phyloP scores from a whole-genome alignment of 2,797 vertebrate species.

The Gymnoscopelus braueri region DNA sequence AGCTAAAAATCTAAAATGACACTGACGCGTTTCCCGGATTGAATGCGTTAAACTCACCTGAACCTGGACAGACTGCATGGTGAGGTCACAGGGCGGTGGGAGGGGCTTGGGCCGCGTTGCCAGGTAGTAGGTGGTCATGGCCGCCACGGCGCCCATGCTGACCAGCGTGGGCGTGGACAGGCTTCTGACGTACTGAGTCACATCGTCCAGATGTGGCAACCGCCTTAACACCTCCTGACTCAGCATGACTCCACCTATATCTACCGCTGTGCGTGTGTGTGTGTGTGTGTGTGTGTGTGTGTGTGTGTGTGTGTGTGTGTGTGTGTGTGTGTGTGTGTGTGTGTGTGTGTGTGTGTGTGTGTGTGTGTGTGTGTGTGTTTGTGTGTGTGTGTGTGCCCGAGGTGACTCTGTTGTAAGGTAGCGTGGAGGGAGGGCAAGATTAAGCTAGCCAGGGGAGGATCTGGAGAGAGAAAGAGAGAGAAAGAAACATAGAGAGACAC shows the following conservation, averaged over 20 bases:
- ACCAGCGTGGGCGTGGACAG: conserved; percentile 87
- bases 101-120: conserved; percentile 88
- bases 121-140: conserved; percentile 89
- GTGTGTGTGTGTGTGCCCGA: background rate
- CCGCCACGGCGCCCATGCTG: conserved; percentile 88
- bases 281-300: background rate
- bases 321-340: background rate
- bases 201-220: conserved; percentile 85
- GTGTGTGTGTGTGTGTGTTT: background rate
- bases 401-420: background rate
- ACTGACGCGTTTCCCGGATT: too few relatives aligned
- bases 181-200: conserved; percentile 85
- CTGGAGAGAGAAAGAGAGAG: conserved; percentile 18
- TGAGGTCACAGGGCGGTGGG: conserved; percentile 85
- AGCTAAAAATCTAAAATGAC: too few relatives aligned
- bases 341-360: background rate
- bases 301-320: background rate
- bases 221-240: conserved; percentile 85
- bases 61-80: conserved; percentile 89
- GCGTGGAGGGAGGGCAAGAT: conserved; percentile 15
- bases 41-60: conserved; percentile 78
- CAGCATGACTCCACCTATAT: conserved; percentile 77
- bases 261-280: background rate
- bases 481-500: too few relatives aligned
- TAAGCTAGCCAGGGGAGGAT: conserved; percentile 27